Evolutionary conservation across 2,888 invertebrate genomes (phyloP).

Genomic region (Caenorhabditis zanzibari): DNA sequence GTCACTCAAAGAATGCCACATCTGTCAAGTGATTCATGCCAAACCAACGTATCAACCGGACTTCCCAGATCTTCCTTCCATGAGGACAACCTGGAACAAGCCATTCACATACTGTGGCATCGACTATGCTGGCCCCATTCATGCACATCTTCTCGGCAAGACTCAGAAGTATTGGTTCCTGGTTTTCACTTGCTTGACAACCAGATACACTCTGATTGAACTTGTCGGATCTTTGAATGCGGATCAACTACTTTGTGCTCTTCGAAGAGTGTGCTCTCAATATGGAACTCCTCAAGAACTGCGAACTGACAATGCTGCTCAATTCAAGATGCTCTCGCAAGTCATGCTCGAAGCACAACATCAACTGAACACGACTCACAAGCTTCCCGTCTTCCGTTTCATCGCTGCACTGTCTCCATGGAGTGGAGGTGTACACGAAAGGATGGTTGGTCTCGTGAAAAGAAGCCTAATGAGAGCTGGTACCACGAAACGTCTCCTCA

Average conservation of each 20-base stretch:
- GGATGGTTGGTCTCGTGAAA: slow-evolving; percentile 80
- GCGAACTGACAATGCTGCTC: slow-evolving; percentile 29
- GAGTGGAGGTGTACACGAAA: slow-evolving; percentile 84
- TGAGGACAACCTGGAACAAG: slow-evolving; percentile 72
- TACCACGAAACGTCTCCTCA: not conserved
- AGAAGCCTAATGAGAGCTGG: not conserved
- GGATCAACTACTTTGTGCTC: not conserved
- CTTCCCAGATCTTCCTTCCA: slow-evolving; percentile 79
- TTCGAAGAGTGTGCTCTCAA: slow-evolving; percentile 12
- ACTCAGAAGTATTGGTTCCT: slow-evolving; percentile 31
- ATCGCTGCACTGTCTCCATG: slow-evolving; percentile 30
- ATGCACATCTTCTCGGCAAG: slow-evolving; percentile 41
- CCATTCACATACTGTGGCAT: slow-evolving; percentile 80
- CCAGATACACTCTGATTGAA: slow-evolving; percentile 27
- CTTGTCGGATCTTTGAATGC: not conserved
- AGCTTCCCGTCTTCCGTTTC: slow-evolving; percentile 24
- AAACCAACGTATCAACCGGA: slow-evolving; percentile 71
- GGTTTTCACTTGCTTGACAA: slow-evolving; percentile 31
- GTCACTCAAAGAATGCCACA: slow-evolving; percentile 76
- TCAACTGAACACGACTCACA: not conserved
- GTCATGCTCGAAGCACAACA: not conserved
- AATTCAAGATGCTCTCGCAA: slow-evolving; percentile 9
- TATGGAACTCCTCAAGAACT: slow-evolving; percentile 29
- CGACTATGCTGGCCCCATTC: slow-evolving; percentile 82
- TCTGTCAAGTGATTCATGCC: slow-evolving; percentile 75